These are phyloP conservation scores for Platyrinchus mystaceus DNA, from an alignment of 2,797 vertebrate species.

Conservation along the genomic window DNA sequence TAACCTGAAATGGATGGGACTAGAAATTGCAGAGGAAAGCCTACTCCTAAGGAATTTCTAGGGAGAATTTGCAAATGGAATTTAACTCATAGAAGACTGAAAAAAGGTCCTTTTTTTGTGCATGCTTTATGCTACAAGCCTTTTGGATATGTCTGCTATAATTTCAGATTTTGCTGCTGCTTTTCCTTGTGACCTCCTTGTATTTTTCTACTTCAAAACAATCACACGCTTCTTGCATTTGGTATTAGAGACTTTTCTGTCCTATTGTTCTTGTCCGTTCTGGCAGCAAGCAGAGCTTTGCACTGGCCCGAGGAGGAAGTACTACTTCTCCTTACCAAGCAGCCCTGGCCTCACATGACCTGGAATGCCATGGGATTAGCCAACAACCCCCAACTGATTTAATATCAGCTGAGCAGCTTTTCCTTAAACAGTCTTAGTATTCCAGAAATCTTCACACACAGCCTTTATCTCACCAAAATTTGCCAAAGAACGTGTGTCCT, in stretches of 20 bases:
- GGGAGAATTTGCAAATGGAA: not conserved
- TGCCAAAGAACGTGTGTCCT: not conserved
- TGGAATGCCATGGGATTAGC: not conserved
- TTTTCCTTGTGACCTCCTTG: constrained; percentile 23
- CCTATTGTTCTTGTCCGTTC: constrained; percentile 28
- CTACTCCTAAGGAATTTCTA: not conserved
- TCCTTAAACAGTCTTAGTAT: not conserved
- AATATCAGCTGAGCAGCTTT: not conserved
- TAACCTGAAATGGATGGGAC: constrained; percentile 22
- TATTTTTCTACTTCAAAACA: constrained; percentile 44
- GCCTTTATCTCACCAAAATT: not conserved
- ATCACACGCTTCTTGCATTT: not conserved
- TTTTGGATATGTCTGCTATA: not conserved
- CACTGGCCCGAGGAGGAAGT: not conserved
- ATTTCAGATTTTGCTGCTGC: not conserved
- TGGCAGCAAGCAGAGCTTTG: constrained; percentile 25
- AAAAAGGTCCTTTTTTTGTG: not conserved
- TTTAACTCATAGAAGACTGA: not conserved
- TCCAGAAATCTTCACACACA: not conserved
- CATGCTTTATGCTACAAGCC: not conserved
- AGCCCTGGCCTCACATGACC: not conserved
- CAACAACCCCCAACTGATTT: not conserved
- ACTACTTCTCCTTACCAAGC: not conserved
- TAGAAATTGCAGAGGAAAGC: not conserved
- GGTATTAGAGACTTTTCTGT: constrained; percentile 34